Percentiles rank a stretch among this genome's conserved stretches.
Evolutionary conservation across 2,797 vertebrate species (phyloP).

Genomic region (Sphenopsis melanotis): DNA sequence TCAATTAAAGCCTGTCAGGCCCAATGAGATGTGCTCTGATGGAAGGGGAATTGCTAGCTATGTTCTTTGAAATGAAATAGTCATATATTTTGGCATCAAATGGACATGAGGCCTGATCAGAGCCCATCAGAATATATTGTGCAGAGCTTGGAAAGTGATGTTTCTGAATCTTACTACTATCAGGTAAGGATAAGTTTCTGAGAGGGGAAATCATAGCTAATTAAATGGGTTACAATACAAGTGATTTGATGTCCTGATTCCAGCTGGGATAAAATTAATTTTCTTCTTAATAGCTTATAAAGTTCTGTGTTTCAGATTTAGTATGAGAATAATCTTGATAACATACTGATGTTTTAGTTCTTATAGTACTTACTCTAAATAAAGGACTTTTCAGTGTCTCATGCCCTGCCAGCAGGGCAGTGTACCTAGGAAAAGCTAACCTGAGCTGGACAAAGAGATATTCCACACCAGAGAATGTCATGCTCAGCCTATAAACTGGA

Average conservation of each 20-base stretch:
- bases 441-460: neutral
- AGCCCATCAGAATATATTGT: neutral
- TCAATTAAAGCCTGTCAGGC: conserved; percentile 37
- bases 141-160: neutral
- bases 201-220: neutral
- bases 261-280: neutral
- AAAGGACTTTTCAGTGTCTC: neutral
- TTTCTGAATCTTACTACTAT: neutral
- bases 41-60: conserved; percentile 2
- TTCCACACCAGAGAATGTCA: neutral
- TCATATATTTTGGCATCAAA: neutral
- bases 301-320: neutral
- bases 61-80: neutral
- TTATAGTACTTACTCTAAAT: neutral
- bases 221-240: neutral
- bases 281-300: neutral
- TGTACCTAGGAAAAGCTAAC: neutral
- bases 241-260: neutral
- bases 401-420: neutral
- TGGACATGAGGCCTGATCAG: neutral
- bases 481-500: neutral
- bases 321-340: neutral
- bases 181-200: neutral
- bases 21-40: neutral
- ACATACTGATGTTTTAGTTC: neutral